These are phyloP conservation scores for Sander vitreus DNA, from an alignment of 2,113 vertebrate species.

Conservation along the genomic window DNA sequence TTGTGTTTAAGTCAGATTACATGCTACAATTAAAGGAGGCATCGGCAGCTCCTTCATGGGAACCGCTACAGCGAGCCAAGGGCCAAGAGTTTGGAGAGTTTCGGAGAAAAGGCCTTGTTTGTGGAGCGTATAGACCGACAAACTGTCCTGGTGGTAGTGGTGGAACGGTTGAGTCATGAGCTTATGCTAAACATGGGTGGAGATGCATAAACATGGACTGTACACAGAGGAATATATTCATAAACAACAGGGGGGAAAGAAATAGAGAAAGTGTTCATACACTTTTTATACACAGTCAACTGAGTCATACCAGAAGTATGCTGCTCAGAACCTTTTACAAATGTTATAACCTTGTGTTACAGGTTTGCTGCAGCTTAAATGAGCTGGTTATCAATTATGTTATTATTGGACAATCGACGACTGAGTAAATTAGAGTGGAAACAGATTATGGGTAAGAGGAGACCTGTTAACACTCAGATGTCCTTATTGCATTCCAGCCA, in stretches of 20 bases:
- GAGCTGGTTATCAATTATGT: slow-evolving; percentile 58
- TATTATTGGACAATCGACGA: slow-evolving; percentile 42
- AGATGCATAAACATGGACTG: slow-evolving; percentile 71
- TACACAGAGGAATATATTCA: slow-evolving; percentile 75
- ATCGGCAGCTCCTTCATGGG: slow-evolving; percentile 67
- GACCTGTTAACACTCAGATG: slow-evolving; percentile 39
- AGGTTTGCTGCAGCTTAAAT: slow-evolving; percentile 9
- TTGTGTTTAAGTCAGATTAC: slow-evolving; percentile 82
- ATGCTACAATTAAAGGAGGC: slow-evolving; percentile 80
- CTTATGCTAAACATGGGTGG: slow-evolving; percentile 79
- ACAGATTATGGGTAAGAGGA: slow-evolving; percentile 32
- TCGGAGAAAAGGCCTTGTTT: slow-evolving; percentile 62
- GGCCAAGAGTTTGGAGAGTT: slow-evolving; percentile 51
- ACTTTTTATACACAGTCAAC: slow-evolving; percentile 34
- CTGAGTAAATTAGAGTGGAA: slow-evolving; percentile 46
- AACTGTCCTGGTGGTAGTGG: slow-evolving; percentile 51
- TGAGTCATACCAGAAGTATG: slow-evolving; percentile 34
- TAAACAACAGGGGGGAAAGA: slow-evolving; percentile 36
- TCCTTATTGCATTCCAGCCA: slow-evolving; percentile 15
- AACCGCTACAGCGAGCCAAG: slow-evolving; percentile 47
- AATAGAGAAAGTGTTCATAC: slow-evolving; percentile 43
- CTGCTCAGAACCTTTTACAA: slow-evolving; percentile 15
- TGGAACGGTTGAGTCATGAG: slow-evolving; percentile 76
- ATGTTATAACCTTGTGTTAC: background rate
- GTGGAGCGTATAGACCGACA: slow-evolving; percentile 55